A percentile compares a stretch with the other conserved stretches of the same genome.
Conservation (phyloP, 2,888 invertebrate genomes). For the Balanococcus diminutus region DNA sequence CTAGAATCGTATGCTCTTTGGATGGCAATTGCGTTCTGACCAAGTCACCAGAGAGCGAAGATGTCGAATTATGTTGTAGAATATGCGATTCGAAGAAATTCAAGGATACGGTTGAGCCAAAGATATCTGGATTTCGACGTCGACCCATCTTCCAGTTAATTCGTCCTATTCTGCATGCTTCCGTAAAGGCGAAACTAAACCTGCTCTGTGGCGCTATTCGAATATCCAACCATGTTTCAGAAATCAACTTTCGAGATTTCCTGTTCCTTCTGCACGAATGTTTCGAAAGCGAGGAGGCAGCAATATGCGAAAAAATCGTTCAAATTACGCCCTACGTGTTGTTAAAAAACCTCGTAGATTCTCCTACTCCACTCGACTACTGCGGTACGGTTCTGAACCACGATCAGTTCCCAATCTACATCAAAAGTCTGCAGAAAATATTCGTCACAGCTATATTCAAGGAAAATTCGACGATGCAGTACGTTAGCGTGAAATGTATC, state of each 20-base stretch:
- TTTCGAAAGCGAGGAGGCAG: background rate
- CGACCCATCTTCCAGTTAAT: background rate
- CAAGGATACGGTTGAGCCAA: too few relatives aligned
- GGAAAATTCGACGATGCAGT: slow-evolving; percentile 12
- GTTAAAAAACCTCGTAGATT: slow-evolving; percentile 2
- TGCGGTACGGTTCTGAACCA: background rate
- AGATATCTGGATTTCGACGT: background rate
- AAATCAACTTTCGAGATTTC: background rate
- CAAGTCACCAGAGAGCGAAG: background rate
- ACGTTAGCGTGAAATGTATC: slow-evolving; percentile 22
- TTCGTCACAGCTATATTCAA: background rate
- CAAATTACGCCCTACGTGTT: slow-evolving; percentile 34
- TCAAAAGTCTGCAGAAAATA: background rate
- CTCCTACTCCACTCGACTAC: background rate
- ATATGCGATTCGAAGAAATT: background rate
- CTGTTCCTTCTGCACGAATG: background rate
- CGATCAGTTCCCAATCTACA: background rate
- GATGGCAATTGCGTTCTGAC: background rate
- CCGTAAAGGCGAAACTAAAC: background rate
- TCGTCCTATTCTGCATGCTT: background rate
- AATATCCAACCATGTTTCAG: slow-evolving; percentile 10
- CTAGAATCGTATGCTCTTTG: background rate
- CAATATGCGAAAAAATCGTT: slow-evolving; percentile 29
- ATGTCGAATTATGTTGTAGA: background rate
- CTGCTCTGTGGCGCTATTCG: background rate